Evolutionary conservation across 1,140 invertebrate species (phyloP), one percentile per base, ranked within the genome.

Genomic region (Drosophila biarmipes): DNA sequence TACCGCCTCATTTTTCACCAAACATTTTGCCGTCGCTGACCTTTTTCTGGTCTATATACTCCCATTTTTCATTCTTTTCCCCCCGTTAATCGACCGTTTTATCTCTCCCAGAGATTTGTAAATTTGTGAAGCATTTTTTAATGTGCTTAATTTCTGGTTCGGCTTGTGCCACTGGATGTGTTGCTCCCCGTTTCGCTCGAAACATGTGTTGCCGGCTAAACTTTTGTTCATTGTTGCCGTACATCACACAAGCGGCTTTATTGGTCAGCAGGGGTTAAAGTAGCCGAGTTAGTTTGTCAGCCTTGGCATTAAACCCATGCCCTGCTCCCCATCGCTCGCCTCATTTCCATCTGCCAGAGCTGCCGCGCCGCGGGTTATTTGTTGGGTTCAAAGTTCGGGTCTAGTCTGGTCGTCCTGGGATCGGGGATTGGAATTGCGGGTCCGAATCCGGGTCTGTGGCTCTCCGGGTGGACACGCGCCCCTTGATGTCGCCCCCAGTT

Each of bases 41-140:
- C 82, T 71, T 87, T 87, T 87, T 80, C 55, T 45, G 63, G 43
- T 62, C 45, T 66, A 75, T 58, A 38, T 59, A 45, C 54, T 49
- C 21, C 29, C n/a, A n/a, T 11, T 17, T 38, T 14, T n/a, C 10
- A n/a, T 21, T 10, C 46, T 52, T 48, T 62, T 34, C 51, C 49
- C 35, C 45, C 51, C 4, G 15, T 43, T 55, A 64, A 46, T 66
- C 51, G 49, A 40, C 17, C 38, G 37, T 53, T 66, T 75, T 73
- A 73, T 55, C 72, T 74, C 51, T 31, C 12, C 59, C 64, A 57
- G 82, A 82, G 82, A 87, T 89, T 87, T 87, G 84, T 87, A 87
- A 87, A 87, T 89, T 87, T 87, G 82, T 73, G 84, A 87, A 89
- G 82, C 84, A 87, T 82, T 87, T 89, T 87, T 87, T 89, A 87